A percentile compares a stretch with the other conserved stretches of the same genome.
These are phyloP conservation scores for Sebastes iracundus DNA, from an alignment of 2,797 vertebrate species.

Conservation along the genomic window DNA sequence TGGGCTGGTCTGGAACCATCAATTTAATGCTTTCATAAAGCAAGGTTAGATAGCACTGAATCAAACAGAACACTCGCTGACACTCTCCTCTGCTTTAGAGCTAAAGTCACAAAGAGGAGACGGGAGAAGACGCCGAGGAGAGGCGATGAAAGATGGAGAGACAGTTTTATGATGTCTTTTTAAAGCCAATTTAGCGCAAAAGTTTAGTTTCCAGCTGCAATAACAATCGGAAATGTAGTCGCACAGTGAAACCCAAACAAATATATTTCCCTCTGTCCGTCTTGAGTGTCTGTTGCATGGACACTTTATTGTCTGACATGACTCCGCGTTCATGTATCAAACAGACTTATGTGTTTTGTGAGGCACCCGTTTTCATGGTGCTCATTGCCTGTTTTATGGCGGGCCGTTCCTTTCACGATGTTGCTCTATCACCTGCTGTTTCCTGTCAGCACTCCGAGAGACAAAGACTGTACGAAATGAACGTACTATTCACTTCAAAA, in stretches of 20 bases:
- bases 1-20: slow-evolving; percentile 97
- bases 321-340: slow-evolving; percentile 45
- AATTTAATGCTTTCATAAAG: slow-evolving; percentile 92
- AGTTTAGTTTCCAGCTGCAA: slow-evolving; percentile 75
- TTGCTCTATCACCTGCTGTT: slow-evolving; percentile 60
- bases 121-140: slow-evolving; percentile 35
- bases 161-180: slow-evolving; percentile 74
- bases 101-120: slow-evolving; percentile 76
- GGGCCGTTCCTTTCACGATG: slow-evolving; percentile 45
- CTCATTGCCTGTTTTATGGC: slow-evolving; percentile 60
- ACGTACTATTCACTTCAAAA: slow-evolving; percentile 48
- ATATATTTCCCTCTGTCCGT: slow-evolving; percentile 44
- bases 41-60: slow-evolving; percentile 84
- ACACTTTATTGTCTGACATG: slow-evolving; percentile 45
- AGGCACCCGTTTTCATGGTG: slow-evolving; percentile 25
- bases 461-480: slow-evolving; percentile 49
- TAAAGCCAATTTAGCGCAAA: slow-evolving; percentile 75
- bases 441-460: slow-evolving; percentile 48
- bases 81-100: slow-evolving; percentile 78
- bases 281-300: slow-evolving; percentile 41
- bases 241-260: slow-evolving; percentile 64
- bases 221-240: slow-evolving; percentile 61
- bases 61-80: slow-evolving; percentile 72
- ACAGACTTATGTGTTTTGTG: slow-evolving; percentile 44
- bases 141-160: slow-evolving; percentile 63